These are phyloP conservation scores for Callyntrura guangdongensis DNA, from an alignment of 2,888 invertebrate species.

Conservation along the genomic window DNA sequence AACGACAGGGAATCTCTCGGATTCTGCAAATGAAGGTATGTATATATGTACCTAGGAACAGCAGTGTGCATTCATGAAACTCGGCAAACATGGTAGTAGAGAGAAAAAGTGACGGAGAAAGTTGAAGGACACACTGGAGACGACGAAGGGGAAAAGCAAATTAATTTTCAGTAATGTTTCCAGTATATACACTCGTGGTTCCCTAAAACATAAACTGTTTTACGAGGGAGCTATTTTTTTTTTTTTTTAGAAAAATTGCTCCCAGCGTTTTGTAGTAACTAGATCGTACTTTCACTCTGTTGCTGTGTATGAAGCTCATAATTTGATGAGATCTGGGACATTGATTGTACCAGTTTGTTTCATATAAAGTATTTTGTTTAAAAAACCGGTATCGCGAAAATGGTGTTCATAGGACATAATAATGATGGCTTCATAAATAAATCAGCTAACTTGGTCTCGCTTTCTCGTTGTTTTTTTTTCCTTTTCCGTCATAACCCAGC, in stretches of 20 bases:
- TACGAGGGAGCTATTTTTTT: background rate
- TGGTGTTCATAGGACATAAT: too few relatives aligned
- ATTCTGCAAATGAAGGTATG: slow-evolving; percentile 92
- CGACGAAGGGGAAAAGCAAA: background rate
- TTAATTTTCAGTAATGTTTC: background rate
- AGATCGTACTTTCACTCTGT: too few relatives aligned
- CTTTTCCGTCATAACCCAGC: slow-evolving; percentile 68
- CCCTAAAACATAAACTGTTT: background rate
- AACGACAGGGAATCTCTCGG: slow-evolving; percentile 90
- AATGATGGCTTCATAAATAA: too few relatives aligned
- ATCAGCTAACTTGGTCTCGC: background rate
- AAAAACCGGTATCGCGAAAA: too few relatives aligned
- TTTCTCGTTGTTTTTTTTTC: background rate
- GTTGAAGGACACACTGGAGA: background rate
- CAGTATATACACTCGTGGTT: background rate
- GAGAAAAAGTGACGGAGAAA: background rate
- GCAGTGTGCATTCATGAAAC: background rate
- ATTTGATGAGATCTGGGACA: too few relatives aligned
- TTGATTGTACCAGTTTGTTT: too few relatives aligned
- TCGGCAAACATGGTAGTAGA: background rate
- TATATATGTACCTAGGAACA: slow-evolving; percentile 19
- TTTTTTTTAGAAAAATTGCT: too few relatives aligned
- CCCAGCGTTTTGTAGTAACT: too few relatives aligned
- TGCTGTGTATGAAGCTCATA: too few relatives aligned
- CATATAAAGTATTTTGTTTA: too few relatives aligned